Base-by-base conservation (phyloP, 1,140 invertebrate species). In the Hyles euphorbiae region DNA sequence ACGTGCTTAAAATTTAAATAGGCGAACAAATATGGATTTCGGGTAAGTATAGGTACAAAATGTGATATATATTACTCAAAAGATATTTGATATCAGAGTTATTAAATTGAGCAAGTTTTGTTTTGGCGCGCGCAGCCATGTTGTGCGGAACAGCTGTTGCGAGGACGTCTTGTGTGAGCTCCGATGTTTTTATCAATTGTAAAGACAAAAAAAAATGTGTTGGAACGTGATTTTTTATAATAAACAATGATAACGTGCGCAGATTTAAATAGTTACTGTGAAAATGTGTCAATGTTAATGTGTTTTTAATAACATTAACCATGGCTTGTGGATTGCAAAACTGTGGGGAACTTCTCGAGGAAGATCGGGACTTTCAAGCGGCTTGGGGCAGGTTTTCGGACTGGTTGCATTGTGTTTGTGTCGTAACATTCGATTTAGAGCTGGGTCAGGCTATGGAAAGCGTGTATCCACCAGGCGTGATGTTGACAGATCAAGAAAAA, bases 341-440 rank as follows among this genome's bases (percentile, higher is more conserved):
- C 64, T 76, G 76, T 58, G 78, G 71, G 56, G 77, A 86, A 61
- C 60, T 88, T 67, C 65, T 72, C 63, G 65, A 69, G 49, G 81
- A 78, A 60, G 84, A 87, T 63, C 65, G 57, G 36, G 84, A 88
- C 48, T 87, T 79, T 67, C 70, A 76, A 70, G 56, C 68, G 52
- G 87, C 88, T 78, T 90, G 88, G 88, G 77, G 74, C 60, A 84
- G 84, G 68, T 96, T 99, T 88, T 92, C 93, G 36, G 95, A 98
- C 83, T 99, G 98, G 98, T 91, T 99, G 59, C 96, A 99, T 86
- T 99, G 97, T 81, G 95, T 99, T 66, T 98, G 97, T 89, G 94
- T 99, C 61, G 98, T 99, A 48, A 99, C 98, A 3, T 99, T 99
- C 91, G 98, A 99, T 91, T 91, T 99, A 67, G 98, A 99, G 90